These are phyloP conservation scores for Anodontia alba DNA, from an alignment of 2,888 invertebrate species.

Conservation along the genomic window DNA sequence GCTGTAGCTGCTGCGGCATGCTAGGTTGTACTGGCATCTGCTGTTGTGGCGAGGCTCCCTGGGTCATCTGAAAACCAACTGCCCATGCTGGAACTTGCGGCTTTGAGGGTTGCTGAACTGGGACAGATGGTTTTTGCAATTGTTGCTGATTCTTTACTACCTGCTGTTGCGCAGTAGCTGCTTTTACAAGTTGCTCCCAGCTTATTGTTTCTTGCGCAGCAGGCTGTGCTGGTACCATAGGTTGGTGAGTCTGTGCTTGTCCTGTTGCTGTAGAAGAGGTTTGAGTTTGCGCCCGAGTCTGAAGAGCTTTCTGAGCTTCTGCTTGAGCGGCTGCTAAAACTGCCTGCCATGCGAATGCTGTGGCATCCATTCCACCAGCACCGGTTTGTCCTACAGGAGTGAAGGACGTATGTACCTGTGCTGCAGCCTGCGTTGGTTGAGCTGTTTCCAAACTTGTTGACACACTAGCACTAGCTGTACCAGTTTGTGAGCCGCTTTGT, in stretches of 20 bases:
- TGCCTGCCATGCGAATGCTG: conserved; percentile 47
- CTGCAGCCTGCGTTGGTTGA: neutral
- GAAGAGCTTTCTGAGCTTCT: neutral
- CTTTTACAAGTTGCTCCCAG: conserved; percentile 7
- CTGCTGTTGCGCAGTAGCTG: conserved; percentile 9
- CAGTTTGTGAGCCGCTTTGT: neutral
- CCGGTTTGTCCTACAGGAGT: conserved; percentile 4
- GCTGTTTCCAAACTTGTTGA: neutral
- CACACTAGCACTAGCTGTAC: neutral
- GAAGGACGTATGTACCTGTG: neutral
- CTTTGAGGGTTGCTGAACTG: neutral
- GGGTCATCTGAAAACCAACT: neutral
- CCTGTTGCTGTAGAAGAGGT: neutral
- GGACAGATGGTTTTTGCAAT: neutral
- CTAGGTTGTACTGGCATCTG: conserved; percentile 27
- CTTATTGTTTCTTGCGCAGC: conserved; percentile 1
- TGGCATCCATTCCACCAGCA: conserved; percentile 19
- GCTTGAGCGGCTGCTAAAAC: conserved; percentile 36
- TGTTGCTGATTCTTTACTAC: neutral
- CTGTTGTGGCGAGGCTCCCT: conserved; percentile 5
- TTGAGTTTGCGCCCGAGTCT: neutral
- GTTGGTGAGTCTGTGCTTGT: neutral
- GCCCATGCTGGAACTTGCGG: neutral
- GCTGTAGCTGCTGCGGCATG: too few relatives aligned
- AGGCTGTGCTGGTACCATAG: conserved; percentile 6